phyloP scores from a whole-genome alignment of 2,888 invertebrate species.

The Scrobipalpa costella region DNA sequence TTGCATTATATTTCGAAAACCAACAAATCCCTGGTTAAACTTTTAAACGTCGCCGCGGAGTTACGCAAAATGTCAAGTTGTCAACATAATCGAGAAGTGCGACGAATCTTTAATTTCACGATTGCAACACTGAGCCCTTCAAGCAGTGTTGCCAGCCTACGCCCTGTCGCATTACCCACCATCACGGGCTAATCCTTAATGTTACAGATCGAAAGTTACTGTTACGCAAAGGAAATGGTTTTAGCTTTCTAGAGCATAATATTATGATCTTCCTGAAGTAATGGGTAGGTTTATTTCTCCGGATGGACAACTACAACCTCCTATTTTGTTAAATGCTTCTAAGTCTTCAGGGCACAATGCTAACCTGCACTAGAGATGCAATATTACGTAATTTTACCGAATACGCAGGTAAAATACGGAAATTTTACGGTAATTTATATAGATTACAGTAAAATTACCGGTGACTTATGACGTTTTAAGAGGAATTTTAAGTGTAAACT shows the following conservation, averaged over 20 bases:
- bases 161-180: conserved; percentile 25
- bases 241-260: conserved; percentile 16
- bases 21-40: conserved; percentile 15
- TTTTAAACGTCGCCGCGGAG: conserved; percentile 6
- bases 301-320: no score
- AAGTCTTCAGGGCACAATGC: no score
- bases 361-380: no score
- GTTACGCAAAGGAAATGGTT: conserved; percentile 19
- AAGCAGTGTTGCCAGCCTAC: conserved; percentile 28
- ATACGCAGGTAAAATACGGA: no score
- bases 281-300: neutral
- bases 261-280: conserved; percentile 5
- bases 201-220: conserved; percentile 22
- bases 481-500: no score
- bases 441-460: no score
- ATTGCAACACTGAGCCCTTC: conserved; percentile 15
- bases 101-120: conserved; percentile 23
- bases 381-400: no score
- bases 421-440: no score
- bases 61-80: conserved; percentile 22
- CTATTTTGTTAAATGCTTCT: neutral
- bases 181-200: conserved; percentile 22
- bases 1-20: conserved; percentile 4
- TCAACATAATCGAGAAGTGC: conserved; percentile 13
- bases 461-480: no score